A percentile compares a stretch with the other conserved stretches of the same genome.
These are phyloP conservation scores for Clusia tigrina DNA, from an alignment of 2,888 invertebrate species.

Conservation along the genomic window DNA sequence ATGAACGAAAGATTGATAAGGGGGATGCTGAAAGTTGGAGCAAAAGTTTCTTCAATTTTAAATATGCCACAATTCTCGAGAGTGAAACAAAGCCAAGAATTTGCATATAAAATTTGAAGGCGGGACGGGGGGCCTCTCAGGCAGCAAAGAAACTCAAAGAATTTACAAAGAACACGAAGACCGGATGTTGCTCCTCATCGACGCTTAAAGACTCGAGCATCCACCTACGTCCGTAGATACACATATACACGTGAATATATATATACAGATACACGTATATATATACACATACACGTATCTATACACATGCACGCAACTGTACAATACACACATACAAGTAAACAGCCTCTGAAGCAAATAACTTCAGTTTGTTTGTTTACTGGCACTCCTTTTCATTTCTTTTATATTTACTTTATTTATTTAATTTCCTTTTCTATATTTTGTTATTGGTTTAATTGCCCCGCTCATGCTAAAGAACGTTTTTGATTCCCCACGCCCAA, in stretches of 20 bases:
- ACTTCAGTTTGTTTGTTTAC: no score
- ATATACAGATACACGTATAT: slow-evolving; percentile 20
- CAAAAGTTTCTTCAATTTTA: neutral
- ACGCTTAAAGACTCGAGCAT: neutral
- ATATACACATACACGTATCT: slow-evolving; percentile 2
- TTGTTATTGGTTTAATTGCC: no score
- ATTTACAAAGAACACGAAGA: neutral
- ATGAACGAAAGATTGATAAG: neutral
- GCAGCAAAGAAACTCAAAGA: neutral
- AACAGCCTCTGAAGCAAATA: no score
- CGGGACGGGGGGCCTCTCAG: neutral
- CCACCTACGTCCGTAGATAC: slow-evolving; percentile 10
- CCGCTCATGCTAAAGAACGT: no score
- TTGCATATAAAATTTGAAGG: neutral
- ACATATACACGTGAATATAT: slow-evolving; percentile 45
- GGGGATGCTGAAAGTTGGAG: no score
- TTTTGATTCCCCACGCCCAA: no score
- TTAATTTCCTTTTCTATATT: no score
- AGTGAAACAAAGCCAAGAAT: no score
- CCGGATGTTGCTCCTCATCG: neutral
- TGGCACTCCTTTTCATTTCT: no score
- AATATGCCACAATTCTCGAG: no score
- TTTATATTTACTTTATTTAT: no score
- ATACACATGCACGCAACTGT: slow-evolving; percentile 7
- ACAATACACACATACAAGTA: slow-evolving; percentile 16